Evolutionary conservation across 2,113 vertebrate genomes (phyloP), one percentile per base, ranked within the genome.

Genomic region (Baryphthengus martii): DNA sequence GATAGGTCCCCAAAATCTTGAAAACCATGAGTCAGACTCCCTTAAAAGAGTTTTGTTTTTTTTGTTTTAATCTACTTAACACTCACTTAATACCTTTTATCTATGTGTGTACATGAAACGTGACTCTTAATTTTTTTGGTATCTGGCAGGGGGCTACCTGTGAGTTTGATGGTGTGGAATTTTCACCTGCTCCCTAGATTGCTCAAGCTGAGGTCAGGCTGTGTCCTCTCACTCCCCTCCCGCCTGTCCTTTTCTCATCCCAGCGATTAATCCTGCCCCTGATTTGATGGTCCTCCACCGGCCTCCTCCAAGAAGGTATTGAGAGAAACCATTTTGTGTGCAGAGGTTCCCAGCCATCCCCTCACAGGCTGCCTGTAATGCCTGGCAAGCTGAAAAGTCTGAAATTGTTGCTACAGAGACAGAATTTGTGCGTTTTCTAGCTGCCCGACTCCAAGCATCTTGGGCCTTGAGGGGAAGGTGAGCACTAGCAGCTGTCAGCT

Each of bases 281-380:
- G 21, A 40, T 85, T 44, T 44, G 25, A 33, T n/a, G 1, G 28
- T 58, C 25, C 28, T 80, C 49, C 35, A 24, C 40, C n/a, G 33
- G 35, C 17, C 31, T 70, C 10, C n/a, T 35, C 24, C 74, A 13
- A 58, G 19, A 65, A 63, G 63, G 26, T 25, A 56, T 24, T 75
- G 61, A n/a, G 9, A 55, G 75, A 61, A 67, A 47, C 37, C 5
- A 15, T 77, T 72, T 89, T 73, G 15, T 23, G 2, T 29, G 1
- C 3, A 1, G 0, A 26, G 4, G 17, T 6, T 70, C 2, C 2
- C 37, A 10, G 29, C 25, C 18, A 58, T 68, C 6, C 10, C 8
- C 39, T 90, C 11, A 1, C 15, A 29, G 45, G 5, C 45, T 42
- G 9, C 0, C 0, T 1, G 2, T 33, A 26, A 7, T 24, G 33